Evolutionary conservation across 2,113 vertebrate species (phyloP).

Genomic region (Colistium nudipinnis): DNA sequence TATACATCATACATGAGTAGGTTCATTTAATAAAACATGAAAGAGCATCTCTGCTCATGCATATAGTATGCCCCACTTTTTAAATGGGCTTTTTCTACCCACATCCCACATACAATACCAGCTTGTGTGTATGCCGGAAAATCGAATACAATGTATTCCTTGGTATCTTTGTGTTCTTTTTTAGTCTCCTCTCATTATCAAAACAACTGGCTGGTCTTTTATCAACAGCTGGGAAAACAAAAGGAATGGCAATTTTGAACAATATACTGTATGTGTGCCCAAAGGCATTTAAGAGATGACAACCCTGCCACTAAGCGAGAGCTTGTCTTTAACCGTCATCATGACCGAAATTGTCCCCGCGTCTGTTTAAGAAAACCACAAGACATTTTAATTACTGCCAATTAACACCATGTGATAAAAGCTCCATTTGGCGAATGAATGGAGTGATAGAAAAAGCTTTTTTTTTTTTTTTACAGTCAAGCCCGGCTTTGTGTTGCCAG

Average conservation of each 20-base stretch:
- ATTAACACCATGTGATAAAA: conserved; percentile 69
- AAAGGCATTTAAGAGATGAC: conserved; percentile 6
- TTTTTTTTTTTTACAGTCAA: conserved; percentile 48
- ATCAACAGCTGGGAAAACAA: neutral
- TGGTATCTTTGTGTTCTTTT: neutral
- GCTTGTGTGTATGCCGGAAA: neutral
- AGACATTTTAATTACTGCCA: conserved; percentile 63
- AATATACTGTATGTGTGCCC: conserved; percentile 3
- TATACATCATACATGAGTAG: conserved; percentile 61
- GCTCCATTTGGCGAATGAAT: conserved; percentile 54
- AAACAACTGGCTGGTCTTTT: neutral
- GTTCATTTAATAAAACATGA: conserved; percentile 59
- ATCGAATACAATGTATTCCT: conserved; percentile 7
- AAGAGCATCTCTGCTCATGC: conserved; percentile 27
- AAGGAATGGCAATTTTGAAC: neutral
- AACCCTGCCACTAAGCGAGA: conserved; percentile 12
- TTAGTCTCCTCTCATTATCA: neutral
- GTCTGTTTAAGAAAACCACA: conserved; percentile 57
- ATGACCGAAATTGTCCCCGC: conserved; percentile 32
- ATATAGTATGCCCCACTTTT: conserved; percentile 1
- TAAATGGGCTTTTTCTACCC: neutral
- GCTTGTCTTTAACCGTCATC: conserved; percentile 21
- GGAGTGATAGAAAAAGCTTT: conserved; percentile 45
- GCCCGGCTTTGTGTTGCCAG: conserved; percentile 52
- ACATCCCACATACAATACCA: neutral